Percentiles rank a stretch among this genome's conserved stretches.
Evolutionary conservation across 1,140 invertebrate genomes (phyloP).

Genomic region (Cheumatopsyche charites): DNA sequence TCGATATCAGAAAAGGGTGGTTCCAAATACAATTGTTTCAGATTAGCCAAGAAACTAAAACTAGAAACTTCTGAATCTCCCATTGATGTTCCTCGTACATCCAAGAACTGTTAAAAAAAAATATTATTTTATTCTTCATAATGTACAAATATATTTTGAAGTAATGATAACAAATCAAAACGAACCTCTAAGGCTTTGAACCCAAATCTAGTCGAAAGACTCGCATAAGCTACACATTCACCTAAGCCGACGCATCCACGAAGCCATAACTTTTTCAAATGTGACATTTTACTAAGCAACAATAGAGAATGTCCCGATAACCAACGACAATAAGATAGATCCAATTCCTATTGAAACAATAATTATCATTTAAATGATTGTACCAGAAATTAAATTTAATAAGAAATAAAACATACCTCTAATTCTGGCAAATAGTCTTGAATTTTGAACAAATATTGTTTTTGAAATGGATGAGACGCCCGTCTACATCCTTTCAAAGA

Average conservation of each 20-base stretch:
- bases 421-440: conserved; percentile 63
- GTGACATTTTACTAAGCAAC: conserved; percentile 70
- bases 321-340: conserved; percentile 73
- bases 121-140: not conserved
- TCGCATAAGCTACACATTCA: conserved; percentile 76
- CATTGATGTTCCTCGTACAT: conserved; percentile 69
- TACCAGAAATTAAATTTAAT: not conserved
- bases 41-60: conserved; percentile 65
- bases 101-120: conserved; percentile 61
- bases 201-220: conserved; percentile 74
- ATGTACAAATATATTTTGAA: not conserved
- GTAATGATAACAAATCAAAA: conserved; percentile 6
- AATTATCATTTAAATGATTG: too few species aligned
- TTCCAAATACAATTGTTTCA: conserved; percentile 69
- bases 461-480: conserved; percentile 58
- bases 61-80: conserved; percentile 72
- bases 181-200: conserved; percentile 55
- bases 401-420: conserved; percentile 56
- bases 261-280: conserved; percentile 65
- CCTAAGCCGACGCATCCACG: conserved; percentile 67
- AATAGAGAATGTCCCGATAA: conserved; percentile 71
- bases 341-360: too few species aligned
- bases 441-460: conserved; percentile 65
- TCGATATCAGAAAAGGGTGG: conserved; percentile 24
- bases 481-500: conserved; percentile 64